Evolutionary conservation across 2,113 vertebrate species (phyloP).

Genomic region (Microtus montanus): DNA sequence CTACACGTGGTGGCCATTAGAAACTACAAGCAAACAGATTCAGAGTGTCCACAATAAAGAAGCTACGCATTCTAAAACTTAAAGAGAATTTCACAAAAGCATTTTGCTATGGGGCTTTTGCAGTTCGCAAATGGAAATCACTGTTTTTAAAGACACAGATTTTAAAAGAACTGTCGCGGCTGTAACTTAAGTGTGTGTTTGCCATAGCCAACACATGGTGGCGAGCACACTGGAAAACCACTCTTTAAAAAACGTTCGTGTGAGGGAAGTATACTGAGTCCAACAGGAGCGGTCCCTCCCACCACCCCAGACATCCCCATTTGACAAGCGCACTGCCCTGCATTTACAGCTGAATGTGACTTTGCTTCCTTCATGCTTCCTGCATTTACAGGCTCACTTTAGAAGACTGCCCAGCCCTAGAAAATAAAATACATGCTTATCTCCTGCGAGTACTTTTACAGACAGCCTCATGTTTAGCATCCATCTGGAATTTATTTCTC

Average conservation of each 20-base stretch:
- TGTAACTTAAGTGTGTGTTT: background rate
- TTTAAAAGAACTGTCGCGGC: constrained; percentile 24
- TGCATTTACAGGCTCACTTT: background rate
- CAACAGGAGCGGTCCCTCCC: background rate
- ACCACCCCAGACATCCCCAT: background rate
- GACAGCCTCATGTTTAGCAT: constrained; percentile 31
- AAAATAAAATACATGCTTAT: background rate
- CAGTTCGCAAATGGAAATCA: constrained; percentile 50
- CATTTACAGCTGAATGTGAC: fast-evolving
- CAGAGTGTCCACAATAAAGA: background rate
- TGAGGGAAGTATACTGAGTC: background rate
- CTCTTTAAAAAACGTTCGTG: background rate
- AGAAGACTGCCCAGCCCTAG: background rate
- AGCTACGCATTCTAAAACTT: background rate
- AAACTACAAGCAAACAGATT: background rate
- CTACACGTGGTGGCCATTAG: background rate
- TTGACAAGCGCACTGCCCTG: background rate
- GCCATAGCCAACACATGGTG: background rate
- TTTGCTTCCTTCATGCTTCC: background rate
- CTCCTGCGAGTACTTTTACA: background rate
- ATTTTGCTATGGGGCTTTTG: background rate
- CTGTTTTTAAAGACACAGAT: background rate
- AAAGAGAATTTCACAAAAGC: constrained; percentile 33
- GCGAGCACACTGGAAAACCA: constrained; percentile 15
- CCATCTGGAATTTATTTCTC: constrained; percentile 32